Conservation (phyloP, 2,888 invertebrate species). For the Leucozona laternaria region DNA sequence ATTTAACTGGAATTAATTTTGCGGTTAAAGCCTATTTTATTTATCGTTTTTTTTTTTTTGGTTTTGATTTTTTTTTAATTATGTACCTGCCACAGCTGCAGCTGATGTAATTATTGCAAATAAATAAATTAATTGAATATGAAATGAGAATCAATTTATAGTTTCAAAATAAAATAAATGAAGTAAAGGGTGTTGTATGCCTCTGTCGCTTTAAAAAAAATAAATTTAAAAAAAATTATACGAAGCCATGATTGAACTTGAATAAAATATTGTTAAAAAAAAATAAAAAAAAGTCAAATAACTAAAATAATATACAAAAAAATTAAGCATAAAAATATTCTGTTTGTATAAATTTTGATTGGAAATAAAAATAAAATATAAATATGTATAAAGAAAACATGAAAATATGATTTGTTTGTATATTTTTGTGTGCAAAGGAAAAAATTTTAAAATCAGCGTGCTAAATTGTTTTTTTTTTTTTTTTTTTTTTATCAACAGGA, state of each 20-base stretch:
- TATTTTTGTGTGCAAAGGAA: conserved; percentile 65
- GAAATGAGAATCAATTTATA: conserved; percentile 28
- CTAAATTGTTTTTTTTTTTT: conserved; percentile 60
- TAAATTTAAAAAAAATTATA: conserved; percentile 12
- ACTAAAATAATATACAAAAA: conserved; percentile 2
- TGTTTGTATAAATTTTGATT: conserved; percentile 21
- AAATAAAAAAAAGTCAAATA: neutral
- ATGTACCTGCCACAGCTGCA: conserved; percentile 28
- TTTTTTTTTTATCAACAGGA: conserved; percentile 49
- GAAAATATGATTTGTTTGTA: conserved; percentile 61
- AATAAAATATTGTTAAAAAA: neutral
- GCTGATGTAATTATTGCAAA: conserved; percentile 62
- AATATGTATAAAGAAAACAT: too few relatives aligned
- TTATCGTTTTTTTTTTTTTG: conserved; percentile 17
- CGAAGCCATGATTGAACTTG: conserved; percentile 33
- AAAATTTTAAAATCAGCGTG: conserved; percentile 70
- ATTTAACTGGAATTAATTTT: conserved; percentile 66
- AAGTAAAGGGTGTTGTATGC: neutral
- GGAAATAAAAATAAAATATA: conserved; percentile 12
- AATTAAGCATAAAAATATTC: conserved; percentile 12
- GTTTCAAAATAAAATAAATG: neutral
- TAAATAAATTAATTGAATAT: conserved; percentile 50
- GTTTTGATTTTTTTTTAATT: conserved; percentile 7
- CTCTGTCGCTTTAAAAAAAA: neutral
- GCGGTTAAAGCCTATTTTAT: conserved; percentile 33